These are phyloP conservation scores for Contarinia nasturtii DNA, from an alignment of 1,140 invertebrate species.

Conservation along the genomic window DNA sequence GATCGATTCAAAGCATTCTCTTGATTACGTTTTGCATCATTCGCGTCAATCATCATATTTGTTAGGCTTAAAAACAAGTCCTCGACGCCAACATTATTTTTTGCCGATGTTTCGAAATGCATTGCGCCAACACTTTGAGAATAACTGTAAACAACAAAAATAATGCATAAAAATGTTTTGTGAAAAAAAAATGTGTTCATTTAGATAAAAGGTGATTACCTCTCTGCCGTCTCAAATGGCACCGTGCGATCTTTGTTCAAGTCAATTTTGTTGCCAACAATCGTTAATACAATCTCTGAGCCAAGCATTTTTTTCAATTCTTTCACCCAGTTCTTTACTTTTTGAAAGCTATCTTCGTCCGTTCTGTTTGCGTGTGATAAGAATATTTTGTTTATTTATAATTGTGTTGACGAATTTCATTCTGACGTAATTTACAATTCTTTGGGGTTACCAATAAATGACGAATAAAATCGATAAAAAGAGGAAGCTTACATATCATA, in stretches of 20 bases:
- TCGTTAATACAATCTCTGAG: slow-evolving; percentile 74
- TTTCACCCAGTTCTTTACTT: slow-evolving; percentile 97
- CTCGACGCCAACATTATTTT: slow-evolving; percentile 80
- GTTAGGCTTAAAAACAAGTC: slow-evolving; percentile 82
- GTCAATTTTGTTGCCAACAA: slow-evolving; percentile 97
- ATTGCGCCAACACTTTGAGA: slow-evolving; percentile 80
- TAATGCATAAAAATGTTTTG: background rate
- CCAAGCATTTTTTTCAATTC: slow-evolving; percentile 93
- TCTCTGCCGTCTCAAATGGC: slow-evolving; percentile 63
- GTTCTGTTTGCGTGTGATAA: background rate
- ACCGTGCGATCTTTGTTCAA: slow-evolving; percentile 81
- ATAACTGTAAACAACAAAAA: slow-evolving; percentile 38
- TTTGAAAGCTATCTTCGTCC: slow-evolving; percentile 13
- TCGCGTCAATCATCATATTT: slow-evolving; percentile 37
- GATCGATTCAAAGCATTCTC: slow-evolving; percentile 25
- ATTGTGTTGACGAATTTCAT: too few relatives aligned
- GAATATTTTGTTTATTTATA: too few relatives aligned
- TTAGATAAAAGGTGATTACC: slow-evolving; percentile 34
- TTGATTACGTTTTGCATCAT: slow-evolving; percentile 25
- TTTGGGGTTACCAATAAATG: too few relatives aligned
- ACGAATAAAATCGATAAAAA: too few relatives aligned
- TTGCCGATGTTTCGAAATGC: slow-evolving; percentile 90
- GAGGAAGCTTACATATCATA: slow-evolving; percentile 99
- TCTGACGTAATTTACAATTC: too few relatives aligned
- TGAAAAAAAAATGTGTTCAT: background rate